Evolutionary conservation across 2,888 invertebrate species (phyloP), one percentile per base, ranked within the genome.

Genomic region (Drosophila sordidula): DNA sequence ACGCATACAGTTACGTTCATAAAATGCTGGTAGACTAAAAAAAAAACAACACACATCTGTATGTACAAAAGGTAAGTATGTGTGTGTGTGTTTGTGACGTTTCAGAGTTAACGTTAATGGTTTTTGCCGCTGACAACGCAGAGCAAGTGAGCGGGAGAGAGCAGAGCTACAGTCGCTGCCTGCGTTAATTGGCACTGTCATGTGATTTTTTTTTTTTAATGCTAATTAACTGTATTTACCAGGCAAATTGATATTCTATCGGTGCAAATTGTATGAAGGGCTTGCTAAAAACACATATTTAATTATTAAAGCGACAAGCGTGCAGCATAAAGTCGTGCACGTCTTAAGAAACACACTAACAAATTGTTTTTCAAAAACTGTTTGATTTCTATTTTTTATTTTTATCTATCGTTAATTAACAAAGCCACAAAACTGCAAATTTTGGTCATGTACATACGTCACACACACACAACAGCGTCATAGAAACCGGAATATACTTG

Each of bases 141-240:
- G 54, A 26, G 22, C 6, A 38, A 52, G 18, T 34, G 25, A 41
- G 46, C 32, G 29, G 39, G 38, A 29, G 42, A 44, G 50, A 57
- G 68, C 11, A 14, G 54, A 50, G 56, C 57, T 66, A 77, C 78
- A 75, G 80, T 78, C 49, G 58, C 55, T 59, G 57, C 49, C 62
- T 50, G 62, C 62, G 46, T 26, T 76, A 75, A 76, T 74, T 74
- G 73, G 18, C 62, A 32, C 26, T 42, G 77, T 86, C 87, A 87
- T 89, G 86, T 87, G 87, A 83, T 70, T 83, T 70, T 52, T 83
- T 70, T 52, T 51, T 3, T 14, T 42, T 54, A 62, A 72, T 70
- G 74, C 69, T 87, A 82, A 85, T 87, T 79, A 78, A 75, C 52
- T 54, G 45, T 46, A 62, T 56, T 73, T 70, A 61, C 34, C 47